phyloP scores from a whole-genome alignment of 1,140 invertebrate genomes.

The Eueides isabella region DNA sequence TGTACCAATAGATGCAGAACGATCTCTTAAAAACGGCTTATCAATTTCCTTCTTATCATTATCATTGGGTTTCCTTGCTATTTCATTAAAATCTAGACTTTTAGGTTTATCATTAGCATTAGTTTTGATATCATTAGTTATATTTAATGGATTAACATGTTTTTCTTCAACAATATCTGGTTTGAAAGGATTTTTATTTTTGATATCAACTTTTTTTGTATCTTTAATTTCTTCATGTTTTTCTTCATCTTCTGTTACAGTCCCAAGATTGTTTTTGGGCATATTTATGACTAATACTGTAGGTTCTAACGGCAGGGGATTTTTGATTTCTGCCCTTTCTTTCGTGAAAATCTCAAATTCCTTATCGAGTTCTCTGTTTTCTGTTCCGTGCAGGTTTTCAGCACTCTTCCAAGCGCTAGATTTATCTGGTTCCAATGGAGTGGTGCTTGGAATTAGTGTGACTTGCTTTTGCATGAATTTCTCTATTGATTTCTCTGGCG shows the following conservation, averaged over 20 bases:
- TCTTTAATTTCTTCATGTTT: conserved; percentile 59
- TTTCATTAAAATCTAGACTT: conserved; percentile 53
- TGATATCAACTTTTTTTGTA: background rate
- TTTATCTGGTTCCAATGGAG: conserved; percentile 71
- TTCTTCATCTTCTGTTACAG: conserved; percentile 73
- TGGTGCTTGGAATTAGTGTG: conserved; percentile 57
- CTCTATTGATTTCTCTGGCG: conserved; percentile 40
- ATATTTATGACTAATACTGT: conserved; percentile 60
- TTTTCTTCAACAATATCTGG: conserved; percentile 28
- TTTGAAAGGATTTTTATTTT: conserved; percentile 44
- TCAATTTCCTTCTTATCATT: conserved; percentile 57
- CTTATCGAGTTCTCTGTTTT: conserved; percentile 63
- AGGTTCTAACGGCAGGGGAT: conserved; percentile 59
- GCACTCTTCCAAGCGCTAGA: conserved; percentile 56
- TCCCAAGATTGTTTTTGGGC: conserved; percentile 70
- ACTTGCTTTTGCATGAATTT: conserved; percentile 38
- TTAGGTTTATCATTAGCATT: conserved; percentile 5
- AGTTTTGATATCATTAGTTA: conserved; percentile 29
- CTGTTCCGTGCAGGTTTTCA: conserved; percentile 54
- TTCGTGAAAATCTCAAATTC: conserved; percentile 77
- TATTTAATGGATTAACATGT: conserved; percentile 46
- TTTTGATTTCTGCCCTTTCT: conserved; percentile 58
- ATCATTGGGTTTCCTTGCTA: conserved; percentile 45
- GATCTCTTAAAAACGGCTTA: conserved; percentile 78
- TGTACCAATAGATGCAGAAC: conserved; percentile 84